Evolutionary conservation across 2,797 vertebrate species (phyloP).

Genomic region (Urophycis tenuis): DNA sequence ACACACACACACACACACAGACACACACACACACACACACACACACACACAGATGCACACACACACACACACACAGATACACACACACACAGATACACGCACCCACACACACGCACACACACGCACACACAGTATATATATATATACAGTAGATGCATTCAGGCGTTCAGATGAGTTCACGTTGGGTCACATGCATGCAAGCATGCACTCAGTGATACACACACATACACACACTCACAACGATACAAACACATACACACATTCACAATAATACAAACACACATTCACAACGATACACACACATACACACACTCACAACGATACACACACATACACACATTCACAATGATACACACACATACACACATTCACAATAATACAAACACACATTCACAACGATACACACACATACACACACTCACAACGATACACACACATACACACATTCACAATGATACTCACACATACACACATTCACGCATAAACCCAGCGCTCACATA

Average conservation of each 20-base stretch:
- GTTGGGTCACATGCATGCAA: background rate
- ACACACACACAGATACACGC: background rate
- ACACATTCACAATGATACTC: background rate
- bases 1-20: background rate
- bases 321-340: background rate
- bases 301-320: slow-evolving; percentile 3
- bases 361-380: background rate
- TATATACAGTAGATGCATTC: too few species aligned
- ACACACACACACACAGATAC: background rate
- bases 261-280: background rate
- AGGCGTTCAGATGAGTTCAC: too few species aligned
- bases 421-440: background rate
- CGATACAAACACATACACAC: too few species aligned
- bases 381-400: background rate
- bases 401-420: too few species aligned
- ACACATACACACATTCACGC: too few species aligned
- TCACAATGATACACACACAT: background rate
- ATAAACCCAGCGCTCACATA: too few species aligned
- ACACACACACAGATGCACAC: too few species aligned
- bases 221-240: background rate
- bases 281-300: background rate
- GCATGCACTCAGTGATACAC: background rate
- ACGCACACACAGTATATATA: too few species aligned
- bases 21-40: background rate
- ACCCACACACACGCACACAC: too few species aligned